phyloP scores from a whole-genome alignment of 2,113 vertebrate genomes.

The Ivindomyrus marchei region DNA sequence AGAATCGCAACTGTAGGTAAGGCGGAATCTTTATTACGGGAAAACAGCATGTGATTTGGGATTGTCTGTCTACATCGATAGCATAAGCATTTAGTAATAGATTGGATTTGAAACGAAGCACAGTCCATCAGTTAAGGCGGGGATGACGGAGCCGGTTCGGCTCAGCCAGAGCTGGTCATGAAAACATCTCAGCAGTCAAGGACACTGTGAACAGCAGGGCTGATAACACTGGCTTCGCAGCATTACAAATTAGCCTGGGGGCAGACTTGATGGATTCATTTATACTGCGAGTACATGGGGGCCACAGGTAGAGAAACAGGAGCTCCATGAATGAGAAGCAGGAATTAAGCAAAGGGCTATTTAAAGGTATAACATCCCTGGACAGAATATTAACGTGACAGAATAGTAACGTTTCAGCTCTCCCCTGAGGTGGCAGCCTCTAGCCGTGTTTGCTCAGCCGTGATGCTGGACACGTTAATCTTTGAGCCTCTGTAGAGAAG shows the following conservation, averaged over 20 bases:
- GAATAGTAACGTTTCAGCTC: neutral
- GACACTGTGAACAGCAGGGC: constrained; percentile 26
- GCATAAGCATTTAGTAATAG: neutral
- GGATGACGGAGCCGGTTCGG: neutral
- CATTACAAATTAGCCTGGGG: constrained; percentile 41
- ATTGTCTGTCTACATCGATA: constrained; percentile 14
- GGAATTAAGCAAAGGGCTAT: constrained; percentile 31
- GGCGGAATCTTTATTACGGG: neutral
- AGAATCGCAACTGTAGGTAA: neutral
- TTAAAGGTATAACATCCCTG: constrained; percentile 6
- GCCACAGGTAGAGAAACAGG: constrained; percentile 30
- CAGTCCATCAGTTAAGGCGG: neutral
- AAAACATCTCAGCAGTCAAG: constrained; percentile 41
- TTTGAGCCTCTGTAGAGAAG: neutral
- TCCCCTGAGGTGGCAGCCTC: neutral
- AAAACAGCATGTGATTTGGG: constrained; percentile 11
- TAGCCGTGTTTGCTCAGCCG: neutral
- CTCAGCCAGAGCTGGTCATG: constrained; percentile 21
- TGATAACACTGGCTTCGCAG: constrained; percentile 33
- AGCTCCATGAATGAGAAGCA: neutral
- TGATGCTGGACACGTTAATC: neutral
- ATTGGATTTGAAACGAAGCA: constrained; percentile 11
- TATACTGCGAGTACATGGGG: constrained; percentile 37
- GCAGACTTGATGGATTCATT: constrained; percentile 47
- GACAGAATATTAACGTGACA: neutral